These are phyloP conservation scores for Boloria selene DNA, from an alignment of 2,888 invertebrate genomes.

Conservation along the genomic window DNA sequence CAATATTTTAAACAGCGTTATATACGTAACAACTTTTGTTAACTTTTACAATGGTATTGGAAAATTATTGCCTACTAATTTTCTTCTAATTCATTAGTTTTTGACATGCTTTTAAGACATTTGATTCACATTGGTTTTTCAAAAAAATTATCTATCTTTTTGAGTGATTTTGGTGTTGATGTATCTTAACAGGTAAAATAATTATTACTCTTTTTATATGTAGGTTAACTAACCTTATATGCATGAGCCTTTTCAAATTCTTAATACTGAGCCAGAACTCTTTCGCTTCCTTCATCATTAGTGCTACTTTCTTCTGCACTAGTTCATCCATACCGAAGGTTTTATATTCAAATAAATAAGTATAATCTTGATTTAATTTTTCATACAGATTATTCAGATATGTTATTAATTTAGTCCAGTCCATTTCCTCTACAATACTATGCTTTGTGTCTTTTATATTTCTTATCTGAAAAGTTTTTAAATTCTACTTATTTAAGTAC, in stretches of 20 bases:
- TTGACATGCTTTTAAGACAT: too few relatives aligned
- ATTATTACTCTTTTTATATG: not conserved
- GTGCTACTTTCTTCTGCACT: constrained; percentile 42
- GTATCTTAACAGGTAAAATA: too few relatives aligned
- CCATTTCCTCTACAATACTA: constrained; percentile 48
- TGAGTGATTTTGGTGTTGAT: too few relatives aligned
- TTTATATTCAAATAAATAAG: constrained; percentile 65
- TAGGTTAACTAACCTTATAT: constrained; percentile 53
- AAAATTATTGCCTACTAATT: too few relatives aligned
- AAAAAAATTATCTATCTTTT: too few relatives aligned
- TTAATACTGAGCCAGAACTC: constrained; percentile 62
- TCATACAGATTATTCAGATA: constrained; percentile 60
- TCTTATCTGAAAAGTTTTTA: constrained; percentile 48
- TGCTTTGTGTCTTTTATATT: constrained; percentile 50
- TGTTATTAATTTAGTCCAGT: constrained; percentile 66
- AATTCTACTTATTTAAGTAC: not conserved
- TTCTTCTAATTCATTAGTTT: too few relatives aligned
- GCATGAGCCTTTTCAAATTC: constrained; percentile 56
- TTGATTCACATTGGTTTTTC: too few relatives aligned
- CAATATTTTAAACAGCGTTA: too few relatives aligned
- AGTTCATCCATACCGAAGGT: constrained; percentile 58
- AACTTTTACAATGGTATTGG: too few relatives aligned
- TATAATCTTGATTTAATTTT: constrained; percentile 60
- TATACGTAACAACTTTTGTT: too few relatives aligned
- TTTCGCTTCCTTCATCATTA: constrained; percentile 50